Percentiles rank a stretch among this genome's conserved stretches.
Evolutionary conservation across 2,113 vertebrate genomes (phyloP).

Genomic region (Archilochus colubris): DNA sequence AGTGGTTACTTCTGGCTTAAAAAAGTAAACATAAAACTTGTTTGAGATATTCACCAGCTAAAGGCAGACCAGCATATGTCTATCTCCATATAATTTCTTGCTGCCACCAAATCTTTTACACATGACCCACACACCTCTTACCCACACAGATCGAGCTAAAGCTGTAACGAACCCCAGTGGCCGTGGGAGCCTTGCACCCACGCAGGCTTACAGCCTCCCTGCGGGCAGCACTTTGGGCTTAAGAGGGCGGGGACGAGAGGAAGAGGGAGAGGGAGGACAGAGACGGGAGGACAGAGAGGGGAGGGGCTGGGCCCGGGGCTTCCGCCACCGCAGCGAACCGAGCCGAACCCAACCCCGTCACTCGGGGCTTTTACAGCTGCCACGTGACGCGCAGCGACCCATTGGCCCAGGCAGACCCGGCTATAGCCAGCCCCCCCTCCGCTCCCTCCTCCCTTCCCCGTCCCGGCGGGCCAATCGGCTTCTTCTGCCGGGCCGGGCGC

Average conservation of each 20-base stretch:
- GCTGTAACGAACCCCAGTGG: accelerated
- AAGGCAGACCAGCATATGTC: accelerated
- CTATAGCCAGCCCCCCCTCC: background rate
- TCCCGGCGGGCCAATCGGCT: background rate
- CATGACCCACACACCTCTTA: accelerated
- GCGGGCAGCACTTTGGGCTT: accelerated
- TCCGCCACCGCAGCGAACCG: too few relatives aligned
- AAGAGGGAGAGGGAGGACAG: too few relatives aligned
- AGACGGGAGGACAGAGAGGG: too few relatives aligned
- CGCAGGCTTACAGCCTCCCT: too few relatives aligned
- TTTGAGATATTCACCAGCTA: background rate
- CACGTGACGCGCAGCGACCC: background rate
- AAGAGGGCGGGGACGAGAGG: too few relatives aligned
- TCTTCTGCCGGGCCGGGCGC: background rate
- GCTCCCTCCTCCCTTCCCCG: background rate
- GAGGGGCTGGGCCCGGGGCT: too few relatives aligned
- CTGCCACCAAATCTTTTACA: background rate
- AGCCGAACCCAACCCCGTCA: background rate
- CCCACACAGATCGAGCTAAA: accelerated
- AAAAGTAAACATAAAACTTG: accelerated
- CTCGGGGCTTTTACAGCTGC: constrained; percentile 48
- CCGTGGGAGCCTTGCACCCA: accelerated
- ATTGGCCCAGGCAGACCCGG: too few relatives aligned
- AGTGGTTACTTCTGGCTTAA: too few relatives aligned
- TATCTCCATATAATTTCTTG: background rate